phyloP scores from a whole-genome alignment of 2,888 invertebrate genomes.

The Bedellia somnulentella region DNA sequence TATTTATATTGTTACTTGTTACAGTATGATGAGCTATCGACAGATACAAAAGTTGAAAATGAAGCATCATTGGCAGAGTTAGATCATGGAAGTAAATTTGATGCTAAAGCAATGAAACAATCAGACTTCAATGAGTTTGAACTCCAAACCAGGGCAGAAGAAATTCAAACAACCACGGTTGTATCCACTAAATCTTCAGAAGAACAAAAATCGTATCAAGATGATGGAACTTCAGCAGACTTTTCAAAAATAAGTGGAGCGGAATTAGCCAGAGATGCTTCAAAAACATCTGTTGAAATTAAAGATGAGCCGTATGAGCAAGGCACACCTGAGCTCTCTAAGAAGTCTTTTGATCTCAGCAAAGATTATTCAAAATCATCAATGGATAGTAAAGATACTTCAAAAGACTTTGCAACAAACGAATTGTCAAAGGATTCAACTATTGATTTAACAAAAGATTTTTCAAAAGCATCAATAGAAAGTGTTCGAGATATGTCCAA shows the following conservation, averaged over 20 bases:
- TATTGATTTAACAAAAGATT: constrained; percentile 44
- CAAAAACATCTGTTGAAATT: constrained; percentile 40
- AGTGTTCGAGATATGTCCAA: constrained; percentile 48
- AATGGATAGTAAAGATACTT: constrained; percentile 52
- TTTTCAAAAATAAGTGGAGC: constrained; percentile 50
- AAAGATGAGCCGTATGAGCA: constrained; percentile 38
- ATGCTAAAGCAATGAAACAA: too few relatives aligned
- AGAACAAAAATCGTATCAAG: constrained; percentile 44
- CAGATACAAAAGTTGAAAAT: too few relatives aligned
- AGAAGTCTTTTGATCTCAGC: constrained; percentile 46
- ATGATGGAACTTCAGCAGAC: constrained; percentile 49
- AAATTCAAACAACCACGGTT: too few relatives aligned
- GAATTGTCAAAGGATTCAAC: constrained; percentile 55
- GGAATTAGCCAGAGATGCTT: constrained; percentile 42
- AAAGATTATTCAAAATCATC: constrained; percentile 55
- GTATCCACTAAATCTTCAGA: constrained; percentile 50
- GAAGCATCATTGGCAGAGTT: too few relatives aligned
- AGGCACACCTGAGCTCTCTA: constrained; percentile 47
- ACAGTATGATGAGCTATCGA: too few relatives aligned
- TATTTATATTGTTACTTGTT: too few relatives aligned
- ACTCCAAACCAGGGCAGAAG: too few relatives aligned
- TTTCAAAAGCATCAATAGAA: constrained; percentile 47
- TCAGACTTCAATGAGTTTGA: too few relatives aligned
- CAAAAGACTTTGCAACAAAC: constrained; percentile 51
- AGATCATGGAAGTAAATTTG: too few relatives aligned